phyloP scores from a whole-genome alignment of 2,113 vertebrate species.

The Candoia aspera region DNA sequence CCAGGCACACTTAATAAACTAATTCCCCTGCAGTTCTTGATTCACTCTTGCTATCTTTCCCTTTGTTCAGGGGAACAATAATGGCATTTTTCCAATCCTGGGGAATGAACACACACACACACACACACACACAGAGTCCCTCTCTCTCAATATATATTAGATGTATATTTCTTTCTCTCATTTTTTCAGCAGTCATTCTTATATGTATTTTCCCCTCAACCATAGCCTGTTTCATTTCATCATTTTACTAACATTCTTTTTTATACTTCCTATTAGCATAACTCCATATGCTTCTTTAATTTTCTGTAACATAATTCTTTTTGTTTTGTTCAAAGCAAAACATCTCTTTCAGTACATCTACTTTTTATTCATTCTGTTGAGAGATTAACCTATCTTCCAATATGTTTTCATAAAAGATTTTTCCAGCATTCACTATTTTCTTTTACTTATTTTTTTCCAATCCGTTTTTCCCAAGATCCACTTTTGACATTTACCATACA shows the following conservation, averaged over 20 bases:
- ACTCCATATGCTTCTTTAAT: background rate
- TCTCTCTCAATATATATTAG: background rate
- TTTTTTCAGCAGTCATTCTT: background rate
- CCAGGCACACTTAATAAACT: background rate
- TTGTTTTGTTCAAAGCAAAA: background rate
- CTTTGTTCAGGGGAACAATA: background rate
- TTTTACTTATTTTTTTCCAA: background rate
- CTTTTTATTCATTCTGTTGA: background rate
- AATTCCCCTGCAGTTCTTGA: background rate
- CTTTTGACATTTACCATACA: background rate
- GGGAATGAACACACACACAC: background rate
- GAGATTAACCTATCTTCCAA: background rate
- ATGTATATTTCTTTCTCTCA: background rate
- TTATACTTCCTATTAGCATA: background rate
- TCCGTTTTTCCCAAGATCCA: background rate
- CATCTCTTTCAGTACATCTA: background rate
- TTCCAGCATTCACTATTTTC: background rate
- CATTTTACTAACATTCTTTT: background rate
- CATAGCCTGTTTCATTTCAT: background rate
- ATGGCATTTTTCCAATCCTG: background rate
- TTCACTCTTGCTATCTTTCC: background rate
- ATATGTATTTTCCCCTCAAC: background rate
- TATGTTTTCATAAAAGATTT: background rate
- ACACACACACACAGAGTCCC: no score
- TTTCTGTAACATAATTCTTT: background rate